Conservation (phyloP, 2,888 invertebrate species). For the Heliconius cydno region DNA sequence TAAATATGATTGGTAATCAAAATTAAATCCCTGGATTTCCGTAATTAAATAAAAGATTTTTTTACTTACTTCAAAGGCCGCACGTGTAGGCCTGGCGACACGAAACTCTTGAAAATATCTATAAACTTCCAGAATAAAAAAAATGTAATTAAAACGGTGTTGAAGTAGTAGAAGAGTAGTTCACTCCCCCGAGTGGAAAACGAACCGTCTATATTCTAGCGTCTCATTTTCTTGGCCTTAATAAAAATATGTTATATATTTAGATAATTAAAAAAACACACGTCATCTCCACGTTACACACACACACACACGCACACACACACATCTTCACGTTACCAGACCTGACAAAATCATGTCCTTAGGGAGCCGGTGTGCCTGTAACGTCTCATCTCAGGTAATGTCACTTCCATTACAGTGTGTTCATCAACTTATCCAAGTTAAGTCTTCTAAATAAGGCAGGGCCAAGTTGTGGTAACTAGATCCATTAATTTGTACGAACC, state of each 20-base stretch:
- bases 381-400: constrained; percentile 30
- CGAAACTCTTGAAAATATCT: too few relatives aligned
- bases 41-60: neutral
- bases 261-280: too few relatives aligned
- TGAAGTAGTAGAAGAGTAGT: too few relatives aligned
- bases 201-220: too few relatives aligned
- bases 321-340: constrained; percentile 6
- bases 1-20: neutral
- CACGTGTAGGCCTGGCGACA: too few relatives aligned
- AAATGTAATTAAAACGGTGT: too few relatives aligned
- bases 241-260: too few relatives aligned
- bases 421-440: constrained; percentile 5
- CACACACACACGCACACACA: too few relatives aligned
- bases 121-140: too few relatives aligned
- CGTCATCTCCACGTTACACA: too few relatives aligned
- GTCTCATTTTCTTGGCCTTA: too few relatives aligned
- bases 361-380: constrained; percentile 16
- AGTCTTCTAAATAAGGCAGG: neutral
- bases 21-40: neutral
- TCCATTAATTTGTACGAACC: constrained; percentile 1
- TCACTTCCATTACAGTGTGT: constrained; percentile 21
- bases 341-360: constrained; percentile 6
- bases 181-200: too few relatives aligned
- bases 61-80: neutral
- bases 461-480: constrained; percentile 5